phyloP scores from a whole-genome alignment of 2,113 vertebrate genomes.

The Rhabdornis inornatus region DNA sequence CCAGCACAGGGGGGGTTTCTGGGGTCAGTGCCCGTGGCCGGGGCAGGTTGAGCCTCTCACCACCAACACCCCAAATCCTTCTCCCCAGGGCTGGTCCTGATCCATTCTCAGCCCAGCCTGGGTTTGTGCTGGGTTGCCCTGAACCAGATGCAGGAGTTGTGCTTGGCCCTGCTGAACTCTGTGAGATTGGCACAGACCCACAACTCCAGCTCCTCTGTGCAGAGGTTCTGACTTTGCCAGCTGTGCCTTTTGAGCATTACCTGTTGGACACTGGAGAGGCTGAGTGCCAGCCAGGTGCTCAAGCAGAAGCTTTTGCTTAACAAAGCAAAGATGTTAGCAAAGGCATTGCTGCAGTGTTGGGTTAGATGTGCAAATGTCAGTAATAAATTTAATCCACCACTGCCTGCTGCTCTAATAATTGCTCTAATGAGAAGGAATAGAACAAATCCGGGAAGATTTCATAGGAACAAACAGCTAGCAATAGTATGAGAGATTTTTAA shows the following conservation, averaged over 20 bases:
- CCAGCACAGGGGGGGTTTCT: background rate
- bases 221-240: background rate
- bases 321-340: background rate
- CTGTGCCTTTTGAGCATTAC: background rate
- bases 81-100: background rate
- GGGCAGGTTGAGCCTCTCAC: fast-evolving
- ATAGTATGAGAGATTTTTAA: background rate
- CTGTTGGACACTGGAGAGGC: background rate
- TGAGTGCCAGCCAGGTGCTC: background rate
- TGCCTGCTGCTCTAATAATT: background rate
- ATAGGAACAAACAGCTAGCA: background rate
- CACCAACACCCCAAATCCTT: background rate
- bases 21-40: background rate
- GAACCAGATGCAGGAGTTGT: background rate
- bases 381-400: background rate
- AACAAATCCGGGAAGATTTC: background rate
- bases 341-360: background rate
- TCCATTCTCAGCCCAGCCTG: background rate
- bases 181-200: background rate
- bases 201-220: background rate
- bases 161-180: background rate
- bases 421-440: background rate
- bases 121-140: background rate
- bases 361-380: background rate
- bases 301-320: background rate